A percentile compares a stretch with the other conserved stretches of the same genome.
Conservation (phyloP, 2,797 vertebrate genomes). For the Anguilla obscura region DNA sequence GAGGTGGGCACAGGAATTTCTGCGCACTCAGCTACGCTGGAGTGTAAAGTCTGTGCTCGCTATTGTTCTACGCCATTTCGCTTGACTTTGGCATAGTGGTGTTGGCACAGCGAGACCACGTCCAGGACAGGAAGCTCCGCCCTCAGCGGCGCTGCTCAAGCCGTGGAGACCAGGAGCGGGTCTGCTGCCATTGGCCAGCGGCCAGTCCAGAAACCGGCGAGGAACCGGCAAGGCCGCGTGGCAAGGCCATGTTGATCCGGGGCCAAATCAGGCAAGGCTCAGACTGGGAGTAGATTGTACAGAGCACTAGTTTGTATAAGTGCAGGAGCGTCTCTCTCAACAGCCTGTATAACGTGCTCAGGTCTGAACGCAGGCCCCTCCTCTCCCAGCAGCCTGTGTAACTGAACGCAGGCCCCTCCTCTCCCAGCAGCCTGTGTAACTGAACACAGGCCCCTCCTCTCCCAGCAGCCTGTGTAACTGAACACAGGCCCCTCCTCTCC, state of each 20-base stretch:
- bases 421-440: no score
- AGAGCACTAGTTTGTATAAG: background rate
- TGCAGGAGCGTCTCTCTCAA: background rate
- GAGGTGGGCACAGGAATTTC: constrained; percentile 29
- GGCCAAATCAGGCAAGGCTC: background rate
- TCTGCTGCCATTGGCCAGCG: background rate
- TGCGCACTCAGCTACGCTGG: constrained; percentile 44
- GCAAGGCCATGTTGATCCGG: background rate
- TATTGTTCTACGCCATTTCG: background rate
- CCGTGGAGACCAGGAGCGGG: background rate
- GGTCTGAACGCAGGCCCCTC: background rate
- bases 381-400: no score
- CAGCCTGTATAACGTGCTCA: background rate
- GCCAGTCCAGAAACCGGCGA: background rate
- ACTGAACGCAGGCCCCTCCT: no score
- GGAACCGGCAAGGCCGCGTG: background rate
- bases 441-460: no score
- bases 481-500: no score
- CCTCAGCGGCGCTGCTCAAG: constrained; percentile 40
- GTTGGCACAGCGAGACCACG: background rate
- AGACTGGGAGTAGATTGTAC: background rate
- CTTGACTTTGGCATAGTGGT: background rate
- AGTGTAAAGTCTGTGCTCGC: constrained; percentile 56
- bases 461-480: no score
- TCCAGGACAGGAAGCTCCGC: background rate